Evolutionary conservation across 2,888 invertebrate genomes (phyloP), one percentile per base, ranked within the genome.

Genomic region (Ectemnius continuus): DNA sequence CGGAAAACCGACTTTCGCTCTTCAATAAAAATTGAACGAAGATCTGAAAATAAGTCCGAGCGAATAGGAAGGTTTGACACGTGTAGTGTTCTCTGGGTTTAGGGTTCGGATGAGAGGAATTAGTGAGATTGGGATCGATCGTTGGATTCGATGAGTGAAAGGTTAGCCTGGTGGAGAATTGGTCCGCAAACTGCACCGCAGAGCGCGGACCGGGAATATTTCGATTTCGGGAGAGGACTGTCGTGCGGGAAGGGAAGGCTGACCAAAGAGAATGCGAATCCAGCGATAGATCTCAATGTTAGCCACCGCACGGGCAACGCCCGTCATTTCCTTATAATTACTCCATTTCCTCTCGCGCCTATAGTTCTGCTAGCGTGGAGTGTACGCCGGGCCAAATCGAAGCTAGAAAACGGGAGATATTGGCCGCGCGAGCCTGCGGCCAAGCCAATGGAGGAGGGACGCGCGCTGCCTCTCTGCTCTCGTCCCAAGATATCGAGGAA

Each of bases 301-400:
- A 78, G 80, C 82, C 82, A 87, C 89, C 89, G 84, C 89, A 83
- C 83, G 83, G 86, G 88, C 86, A 83, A 89, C 89, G 89, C 89
- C 89, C 86, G 89, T 87, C 84, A 88, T 89, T 89, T 89, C 89
- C 89, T 89, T 85, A 87, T 89, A 89, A 89, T 89, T 89, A 89
- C 88, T 88, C 86, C 80, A 89, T 89, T 89, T 89, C 89, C 89
- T 86, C 77, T 72, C 69, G 82, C 77, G 79, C 80, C 81, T 78
- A 84, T 78, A 81, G 83, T 79, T 71, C 77, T 78, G 77, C 79
- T 61, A 72, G 63, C 75, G 76, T 80, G 85, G 82, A 80, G 79
- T 73, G 79, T 11, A 11, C 36, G 36, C 36, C 36, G 36, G 3
- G 36, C 36, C 36, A 81, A 88, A 88, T 87, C 86, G 86, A 88